Percentiles rank a stretch among this genome's conserved stretches.
Evolutionary conservation across 2,113 vertebrate species (phyloP).

Genomic region (Alaudala cheleensis): DNA sequence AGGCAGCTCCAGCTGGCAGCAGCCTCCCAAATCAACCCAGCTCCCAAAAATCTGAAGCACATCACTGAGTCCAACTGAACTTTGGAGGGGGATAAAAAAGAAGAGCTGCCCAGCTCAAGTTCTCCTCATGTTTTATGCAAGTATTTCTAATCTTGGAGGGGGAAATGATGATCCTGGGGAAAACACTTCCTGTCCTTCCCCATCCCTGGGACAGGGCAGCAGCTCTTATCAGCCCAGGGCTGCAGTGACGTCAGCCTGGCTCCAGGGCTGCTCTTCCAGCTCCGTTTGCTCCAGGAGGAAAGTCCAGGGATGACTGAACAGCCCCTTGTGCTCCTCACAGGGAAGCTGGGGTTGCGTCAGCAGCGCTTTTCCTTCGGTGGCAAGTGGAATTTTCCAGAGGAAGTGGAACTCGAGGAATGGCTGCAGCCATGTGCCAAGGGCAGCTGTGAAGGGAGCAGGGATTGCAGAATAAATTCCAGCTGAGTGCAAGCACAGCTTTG

Average conservation of each 20-base stretch:
- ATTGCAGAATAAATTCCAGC: neutral
- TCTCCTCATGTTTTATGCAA: neutral
- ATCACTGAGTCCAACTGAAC: neutral
- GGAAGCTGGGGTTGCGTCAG: neutral
- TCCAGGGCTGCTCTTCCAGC: neutral
- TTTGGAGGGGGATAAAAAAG: neutral
- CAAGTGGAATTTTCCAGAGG: slow-evolving; percentile 64
- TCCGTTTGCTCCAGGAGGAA: neutral
- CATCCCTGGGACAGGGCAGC: neutral
- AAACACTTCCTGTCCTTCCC: neutral
- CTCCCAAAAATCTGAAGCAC: neutral
- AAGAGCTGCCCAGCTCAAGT: neutral
- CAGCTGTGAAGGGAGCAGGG: neutral
- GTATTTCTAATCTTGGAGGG: neutral
- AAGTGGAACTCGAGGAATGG: slow-evolving; percentile 28
- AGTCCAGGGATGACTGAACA: neutral
- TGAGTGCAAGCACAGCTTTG: fast-evolving
- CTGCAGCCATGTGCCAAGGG: neutral
- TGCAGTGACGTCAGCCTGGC: neutral
- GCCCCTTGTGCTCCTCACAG: neutral
- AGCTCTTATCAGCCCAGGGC: neutral
- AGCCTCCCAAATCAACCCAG: neutral
- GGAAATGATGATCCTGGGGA: neutral
- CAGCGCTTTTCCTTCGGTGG: neutral
- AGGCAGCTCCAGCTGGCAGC: slow-evolving; percentile 16